Base-by-base conservation (phyloP, 2,888 invertebrate species). In the Caenorhabditis zanzibari region DNA sequence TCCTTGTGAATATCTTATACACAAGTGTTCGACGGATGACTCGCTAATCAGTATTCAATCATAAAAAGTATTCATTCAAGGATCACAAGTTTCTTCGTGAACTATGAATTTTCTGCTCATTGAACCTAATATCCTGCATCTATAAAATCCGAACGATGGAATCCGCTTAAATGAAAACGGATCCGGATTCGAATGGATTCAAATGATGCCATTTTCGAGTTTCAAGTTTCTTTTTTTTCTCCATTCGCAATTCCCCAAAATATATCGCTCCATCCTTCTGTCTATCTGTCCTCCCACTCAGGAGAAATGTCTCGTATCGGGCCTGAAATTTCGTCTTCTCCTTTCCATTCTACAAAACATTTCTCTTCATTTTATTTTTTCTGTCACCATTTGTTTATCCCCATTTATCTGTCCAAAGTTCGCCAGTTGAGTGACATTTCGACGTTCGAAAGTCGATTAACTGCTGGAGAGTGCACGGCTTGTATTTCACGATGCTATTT, bases 231-330 rank as follows among this genome's bases (percentile, higher is more conserved):
- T 47, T 19, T 19, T 47, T 19, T 66, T 19, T 38, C 35, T 59
- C 22, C 26, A 44, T 49, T 73, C 74, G 54, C 52, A 41, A n/a
- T 64, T 26, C 54, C 59, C 66, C 44, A 49, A 58, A 63, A 47
- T 41, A 61, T 41, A 76, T 69, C 61, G 47, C 35, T 47, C 24
- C 44, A 32, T 64, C 59, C 32, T 19, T 68, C 68, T 35, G 28
- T 69, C 76, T 41, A 61, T 76, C 77, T 41, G 54, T 77, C 69
- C 69, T 77, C 77, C 77, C 63, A 77, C 69, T 77, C 76, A 49
- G 47, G 41, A 74, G 19, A 24, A 47, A 58, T 19, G 58, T 56
- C 64, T 49, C 32, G n/a, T 64, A 41, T 73, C 63, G 41, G 41
- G 61, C 58, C 69, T 63, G 77, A 71, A 77, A 69, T 54, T 69